These are phyloP conservation scores for Numenius phaeopus DNA, from an alignment of 2,797 vertebrate genomes.

Conservation along the genomic window DNA sequence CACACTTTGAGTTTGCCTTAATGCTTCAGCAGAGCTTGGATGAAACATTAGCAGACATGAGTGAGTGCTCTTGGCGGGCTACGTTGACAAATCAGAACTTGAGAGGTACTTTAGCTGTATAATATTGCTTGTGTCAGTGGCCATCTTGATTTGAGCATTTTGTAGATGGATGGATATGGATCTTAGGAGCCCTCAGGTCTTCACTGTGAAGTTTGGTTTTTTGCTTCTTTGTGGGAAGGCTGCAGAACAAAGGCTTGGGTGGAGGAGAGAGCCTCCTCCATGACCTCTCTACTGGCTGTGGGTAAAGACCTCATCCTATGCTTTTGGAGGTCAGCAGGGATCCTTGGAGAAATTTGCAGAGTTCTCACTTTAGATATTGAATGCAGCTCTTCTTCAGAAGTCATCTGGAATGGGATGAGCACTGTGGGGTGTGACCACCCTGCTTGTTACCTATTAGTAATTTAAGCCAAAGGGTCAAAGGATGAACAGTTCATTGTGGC, in stretches of 20 bases:
- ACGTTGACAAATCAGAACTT: neutral
- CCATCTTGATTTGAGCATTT: neutral
- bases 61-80: neutral
- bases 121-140: neutral
- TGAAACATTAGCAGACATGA: conserved; percentile 36
- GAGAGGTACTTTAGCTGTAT: neutral
- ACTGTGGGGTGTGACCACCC: accelerated
- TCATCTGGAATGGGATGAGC: neutral
- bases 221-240: neutral
- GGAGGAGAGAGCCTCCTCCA: accelerated
- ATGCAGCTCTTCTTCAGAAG: neutral
- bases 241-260: neutral
- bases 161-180: neutral
- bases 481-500: neutral
- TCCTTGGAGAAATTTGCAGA: neutral
- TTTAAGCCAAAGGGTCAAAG: neutral
- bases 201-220: neutral
- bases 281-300: neutral
- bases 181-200: neutral
- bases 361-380: neutral
- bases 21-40: conserved; percentile 12
- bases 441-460: neutral
- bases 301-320: neutral
- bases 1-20: neutral
- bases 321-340: neutral